Conservation (phyloP, 1,140 invertebrate species). For the Tetragnatha versicolor region DNA sequence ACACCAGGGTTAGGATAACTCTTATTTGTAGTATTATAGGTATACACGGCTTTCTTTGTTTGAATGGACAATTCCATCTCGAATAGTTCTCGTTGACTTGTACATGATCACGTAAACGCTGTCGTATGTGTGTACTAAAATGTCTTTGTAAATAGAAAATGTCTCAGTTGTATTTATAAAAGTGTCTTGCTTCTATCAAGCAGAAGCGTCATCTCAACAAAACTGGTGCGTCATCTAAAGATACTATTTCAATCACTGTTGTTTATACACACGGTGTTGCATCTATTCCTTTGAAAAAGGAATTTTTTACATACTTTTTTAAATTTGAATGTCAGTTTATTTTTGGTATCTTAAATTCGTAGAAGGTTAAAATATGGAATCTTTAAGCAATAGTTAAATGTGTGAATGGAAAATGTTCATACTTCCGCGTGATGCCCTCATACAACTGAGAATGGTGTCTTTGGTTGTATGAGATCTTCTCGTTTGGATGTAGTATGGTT, state of each 20-base stretch:
- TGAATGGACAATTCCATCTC: slow-evolving; percentile 8
- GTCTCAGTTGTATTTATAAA: background rate
- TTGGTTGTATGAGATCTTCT: no score
- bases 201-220: slow-evolving; percentile 19
- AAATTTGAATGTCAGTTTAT: no score
- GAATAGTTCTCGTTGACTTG: slow-evolving; percentile 1
- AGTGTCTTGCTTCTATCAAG: slow-evolving; percentile 9
- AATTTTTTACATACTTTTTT: no score
- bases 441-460: no score
- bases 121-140: slow-evolving; percentile 29
- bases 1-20: background rate
- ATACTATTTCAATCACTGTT: no score
- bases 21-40: background rate
- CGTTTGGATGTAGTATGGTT: no score
- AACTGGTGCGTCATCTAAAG: background rate
- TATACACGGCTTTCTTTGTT: background rate
- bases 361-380: no score
- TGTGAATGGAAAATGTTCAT: no score
- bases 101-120: slow-evolving; percentile 7
- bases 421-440: no score
- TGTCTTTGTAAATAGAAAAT: slow-evolving; percentile 43
- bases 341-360: no score
- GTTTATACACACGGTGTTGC: no score
- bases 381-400: no score
- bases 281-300: background rate